Evolutionary conservation across 2,113 vertebrate genomes (phyloP).

Genomic region (Crotalus tigris): DNA sequence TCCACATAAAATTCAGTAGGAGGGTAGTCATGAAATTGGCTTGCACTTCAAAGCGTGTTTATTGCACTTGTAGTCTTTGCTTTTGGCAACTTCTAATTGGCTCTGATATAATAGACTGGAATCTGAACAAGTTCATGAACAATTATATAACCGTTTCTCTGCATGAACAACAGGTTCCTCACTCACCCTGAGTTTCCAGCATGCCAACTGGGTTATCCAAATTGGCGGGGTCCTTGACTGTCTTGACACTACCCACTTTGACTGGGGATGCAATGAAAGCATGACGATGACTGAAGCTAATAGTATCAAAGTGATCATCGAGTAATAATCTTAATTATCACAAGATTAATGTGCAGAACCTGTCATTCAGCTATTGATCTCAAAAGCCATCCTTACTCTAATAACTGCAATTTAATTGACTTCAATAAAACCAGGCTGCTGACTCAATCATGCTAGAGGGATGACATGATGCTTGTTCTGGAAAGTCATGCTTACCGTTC

Average conservation of each 20-base stretch:
- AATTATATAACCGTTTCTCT: neutral
- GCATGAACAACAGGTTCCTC: neutral
- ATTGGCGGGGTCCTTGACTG: neutral
- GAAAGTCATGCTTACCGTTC: neutral
- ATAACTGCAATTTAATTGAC: neutral
- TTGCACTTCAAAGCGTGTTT: neutral
- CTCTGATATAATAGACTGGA: neutral
- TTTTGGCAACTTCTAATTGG: neutral
- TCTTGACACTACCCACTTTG: neutral
- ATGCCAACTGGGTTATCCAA: neutral
- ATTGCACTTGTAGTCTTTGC: neutral
- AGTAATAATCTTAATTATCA: neutral
- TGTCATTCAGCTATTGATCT: neutral
- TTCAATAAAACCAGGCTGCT: neutral
- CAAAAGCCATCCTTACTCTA: neutral
- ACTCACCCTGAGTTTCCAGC: neutral
- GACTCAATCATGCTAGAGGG: neutral
- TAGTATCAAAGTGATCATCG: neutral
- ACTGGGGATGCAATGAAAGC: neutral
- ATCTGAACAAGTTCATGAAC: neutral
- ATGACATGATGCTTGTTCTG: neutral
- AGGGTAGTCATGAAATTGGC: neutral
- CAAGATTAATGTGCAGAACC: neutral
- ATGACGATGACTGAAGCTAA: neutral
- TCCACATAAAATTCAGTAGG: neutral